phyloP scores from a whole-genome alignment of 2,797 vertebrate genomes.

The Esox masquinongy region DNA sequence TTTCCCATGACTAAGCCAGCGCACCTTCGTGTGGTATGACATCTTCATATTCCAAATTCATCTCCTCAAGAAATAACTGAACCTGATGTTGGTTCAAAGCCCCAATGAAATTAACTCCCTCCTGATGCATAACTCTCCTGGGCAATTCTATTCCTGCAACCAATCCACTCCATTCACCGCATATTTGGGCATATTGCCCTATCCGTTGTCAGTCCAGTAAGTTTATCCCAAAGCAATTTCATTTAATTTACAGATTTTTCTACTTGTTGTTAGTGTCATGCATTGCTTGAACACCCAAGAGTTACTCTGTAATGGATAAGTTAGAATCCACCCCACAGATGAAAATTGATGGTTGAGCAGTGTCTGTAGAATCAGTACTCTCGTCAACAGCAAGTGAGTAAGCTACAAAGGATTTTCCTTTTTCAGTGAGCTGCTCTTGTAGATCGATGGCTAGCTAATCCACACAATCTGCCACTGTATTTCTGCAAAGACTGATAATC shows the following conservation, averaged over 20 bases:
- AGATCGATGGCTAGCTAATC: not conserved
- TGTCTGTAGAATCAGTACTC: not conserved
- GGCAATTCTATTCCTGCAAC: not conserved
- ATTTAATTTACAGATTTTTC: slow-evolving; percentile 20
- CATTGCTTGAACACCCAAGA: not conserved
- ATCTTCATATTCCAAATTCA: not conserved
- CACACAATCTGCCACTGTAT: not conserved
- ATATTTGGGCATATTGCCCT: not conserved
- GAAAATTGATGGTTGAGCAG: not conserved
- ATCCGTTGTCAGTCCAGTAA: not conserved
- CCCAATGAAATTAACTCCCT: not conserved
- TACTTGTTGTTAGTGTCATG: not conserved
- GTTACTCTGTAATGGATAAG: not conserved
- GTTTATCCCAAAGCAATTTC: not conserved
- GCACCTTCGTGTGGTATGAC: not conserved
- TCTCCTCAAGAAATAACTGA: not conserved
- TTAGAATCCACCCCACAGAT: not conserved
- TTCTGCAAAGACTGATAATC: not conserved
- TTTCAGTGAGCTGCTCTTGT: not conserved
- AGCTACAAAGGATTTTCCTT: not conserved
- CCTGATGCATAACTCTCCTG: not conserved
- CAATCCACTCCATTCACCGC: not conserved
- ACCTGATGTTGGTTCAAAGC: not conserved
- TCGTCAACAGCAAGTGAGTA: not conserved
- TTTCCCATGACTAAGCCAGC: not conserved